A percentile compares a stretch with the other conserved stretches of the same genome.
Evolutionary conservation across 2,797 vertebrate species (phyloP).

Genomic region (Eulemur coronatus): DNA sequence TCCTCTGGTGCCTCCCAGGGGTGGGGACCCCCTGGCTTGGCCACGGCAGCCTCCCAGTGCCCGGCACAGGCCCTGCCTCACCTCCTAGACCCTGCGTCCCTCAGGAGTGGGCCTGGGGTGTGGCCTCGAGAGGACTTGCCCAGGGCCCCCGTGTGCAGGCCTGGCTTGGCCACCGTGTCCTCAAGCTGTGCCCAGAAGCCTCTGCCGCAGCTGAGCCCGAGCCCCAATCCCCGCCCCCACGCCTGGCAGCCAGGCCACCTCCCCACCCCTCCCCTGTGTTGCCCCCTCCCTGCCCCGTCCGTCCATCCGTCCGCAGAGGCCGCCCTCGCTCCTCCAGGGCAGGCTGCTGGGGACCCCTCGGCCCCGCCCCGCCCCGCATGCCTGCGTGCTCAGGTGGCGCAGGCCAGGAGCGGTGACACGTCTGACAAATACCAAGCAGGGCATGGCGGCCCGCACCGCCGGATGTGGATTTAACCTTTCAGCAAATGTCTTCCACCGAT

Average conservation of each 20-base stretch:
- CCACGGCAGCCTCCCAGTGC: accelerated
- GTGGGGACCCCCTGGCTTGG: accelerated
- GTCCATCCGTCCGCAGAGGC: too few species aligned
- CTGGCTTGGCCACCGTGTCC: accelerated
- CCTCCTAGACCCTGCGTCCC: not conserved
- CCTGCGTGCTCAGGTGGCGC: not conserved
- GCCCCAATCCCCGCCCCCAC: accelerated
- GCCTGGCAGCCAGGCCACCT: not conserved
- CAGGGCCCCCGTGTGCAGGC: accelerated
- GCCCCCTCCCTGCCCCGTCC: not conserved
- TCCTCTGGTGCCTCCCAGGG: not conserved
- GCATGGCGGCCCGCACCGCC: not conserved
- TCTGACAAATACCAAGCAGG: not conserved
- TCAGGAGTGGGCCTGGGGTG: not conserved
- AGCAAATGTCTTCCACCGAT: constrained; percentile 55
- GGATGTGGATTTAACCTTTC: constrained; percentile 73
- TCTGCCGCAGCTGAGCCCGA: accelerated
- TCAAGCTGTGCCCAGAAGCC: accelerated
- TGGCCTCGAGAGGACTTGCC: accelerated
- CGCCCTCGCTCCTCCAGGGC: not conserved
- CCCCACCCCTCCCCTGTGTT: too few species aligned
- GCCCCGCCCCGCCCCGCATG: accelerated
- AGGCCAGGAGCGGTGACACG: not conserved
- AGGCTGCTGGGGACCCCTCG: not conserved
- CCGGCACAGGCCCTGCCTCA: not conserved